Evolutionary conservation across 2,888 invertebrate genomes (phyloP), one percentile per base, ranked within the genome.

Genomic region (Cylindroiulus punctatus): DNA sequence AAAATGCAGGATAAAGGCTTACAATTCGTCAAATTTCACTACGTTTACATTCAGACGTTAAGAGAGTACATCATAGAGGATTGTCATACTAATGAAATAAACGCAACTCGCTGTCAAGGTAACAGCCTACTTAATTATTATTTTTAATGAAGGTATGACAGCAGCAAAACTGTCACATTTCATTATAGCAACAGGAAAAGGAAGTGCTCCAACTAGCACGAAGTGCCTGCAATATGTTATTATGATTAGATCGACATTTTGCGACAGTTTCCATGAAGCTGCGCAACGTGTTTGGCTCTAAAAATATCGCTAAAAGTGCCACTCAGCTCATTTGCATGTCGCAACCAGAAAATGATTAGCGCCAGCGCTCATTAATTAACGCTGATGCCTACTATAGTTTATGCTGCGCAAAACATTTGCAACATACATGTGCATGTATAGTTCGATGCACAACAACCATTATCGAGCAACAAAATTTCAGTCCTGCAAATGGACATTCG

Each of bases 281-380:
- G 3, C 30, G 30, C 30, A 76, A 14, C 76, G 26, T 76, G 76
- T 30, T 14, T 30, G 12, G 0, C 8, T 22, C 57, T 76, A 76
- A 30, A 76, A 76, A 76, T 76, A 76, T 14, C 76, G 3, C 4
- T 12, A 76, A 76, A 26, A 7, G 14, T 10, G 30, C 26, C 76
- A 10, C 14, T 76, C 76, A 76, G 76, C 76, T 76, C 30, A 76
- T 76, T 76, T 76, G 76, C 76, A 76, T 76, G 30, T 14, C 14
- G 30, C 26, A 12, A 30, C 26, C 76, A 14, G 30, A 76, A 76
- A 30, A 14, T 26, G 14, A 76, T 76, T 30, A 76, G 14, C 30
- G 26, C 22, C 4, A 76, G 30, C 76, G 76, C 30, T 76, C 76
- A 76, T 76, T 30, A 76, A 76, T 76, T 76, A 76, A 76, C 76